Evolutionary conservation across 2,797 vertebrate species (phyloP).

Genomic region (Trematomus bernacchii): DNA sequence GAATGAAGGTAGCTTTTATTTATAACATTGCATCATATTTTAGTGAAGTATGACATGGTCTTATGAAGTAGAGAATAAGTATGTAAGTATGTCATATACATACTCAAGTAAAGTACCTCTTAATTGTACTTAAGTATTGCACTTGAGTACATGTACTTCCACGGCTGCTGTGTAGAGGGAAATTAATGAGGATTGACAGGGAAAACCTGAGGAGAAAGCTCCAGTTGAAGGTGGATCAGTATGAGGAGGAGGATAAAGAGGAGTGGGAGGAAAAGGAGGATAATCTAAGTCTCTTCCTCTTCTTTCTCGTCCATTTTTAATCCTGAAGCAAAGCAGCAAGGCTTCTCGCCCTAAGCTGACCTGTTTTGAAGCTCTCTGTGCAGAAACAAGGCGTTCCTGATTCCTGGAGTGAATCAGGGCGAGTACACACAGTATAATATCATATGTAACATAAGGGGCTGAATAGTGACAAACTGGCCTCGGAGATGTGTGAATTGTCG

Average conservation of each 20-base stretch:
- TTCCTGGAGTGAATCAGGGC: constrained; percentile 29
- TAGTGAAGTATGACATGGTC: neutral
- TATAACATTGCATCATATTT: neutral
- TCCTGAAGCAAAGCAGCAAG: constrained; percentile 70
- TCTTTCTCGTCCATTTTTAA: constrained; percentile 67
- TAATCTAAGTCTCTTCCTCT: constrained; percentile 62
- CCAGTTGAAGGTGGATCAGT: constrained; percentile 31
- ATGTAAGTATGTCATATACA: neutral
- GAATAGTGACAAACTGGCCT: constrained; percentile 13
- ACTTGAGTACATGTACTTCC: constrained; percentile 2
- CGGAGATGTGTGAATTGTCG: constrained; percentile 31
- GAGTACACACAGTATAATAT: neutral
- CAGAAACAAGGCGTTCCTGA: constrained; percentile 17
- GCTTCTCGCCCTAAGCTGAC: constrained; percentile 43
- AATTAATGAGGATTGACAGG: constrained; percentile 4
- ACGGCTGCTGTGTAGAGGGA: neutral
- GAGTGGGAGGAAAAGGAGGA: constrained; percentile 49
- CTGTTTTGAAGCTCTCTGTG: constrained; percentile 46
- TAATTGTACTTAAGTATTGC: neutral
- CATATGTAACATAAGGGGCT: neutral
- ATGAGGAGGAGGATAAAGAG: constrained; percentile 21
- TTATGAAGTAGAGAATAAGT: neutral
- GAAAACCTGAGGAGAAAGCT: constrained; percentile 26
- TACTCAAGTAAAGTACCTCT: neutral
- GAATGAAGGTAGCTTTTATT: neutral